A percentile compares a stretch with the other conserved stretches of the same genome.
phyloP scores from a whole-genome alignment of 1,140 invertebrate genomes.

The Ceratina australensis region DNA sequence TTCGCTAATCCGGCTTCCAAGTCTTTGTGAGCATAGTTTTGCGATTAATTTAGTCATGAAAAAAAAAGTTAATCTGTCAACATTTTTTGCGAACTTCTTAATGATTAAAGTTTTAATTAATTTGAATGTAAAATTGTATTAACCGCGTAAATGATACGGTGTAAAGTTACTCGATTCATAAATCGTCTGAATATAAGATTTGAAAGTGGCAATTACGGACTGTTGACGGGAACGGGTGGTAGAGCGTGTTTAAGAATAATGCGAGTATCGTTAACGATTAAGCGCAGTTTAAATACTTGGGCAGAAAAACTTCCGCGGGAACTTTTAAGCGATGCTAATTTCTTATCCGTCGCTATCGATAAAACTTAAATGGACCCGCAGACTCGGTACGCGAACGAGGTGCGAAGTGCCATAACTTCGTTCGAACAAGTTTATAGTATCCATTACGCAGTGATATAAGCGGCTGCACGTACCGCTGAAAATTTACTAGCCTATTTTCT shows the following conservation, averaged over 20 bases:
- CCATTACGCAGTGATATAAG: neutral
- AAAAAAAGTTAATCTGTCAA: no score
- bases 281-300: neutral
- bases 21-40: neutral
- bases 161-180: no score
- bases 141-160: no score
- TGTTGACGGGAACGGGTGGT: neutral
- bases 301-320: neutral
- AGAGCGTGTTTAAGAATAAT: neutral
- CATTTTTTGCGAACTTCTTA: no score
- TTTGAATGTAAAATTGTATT: no score
- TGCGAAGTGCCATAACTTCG: neutral
- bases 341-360: neutral
- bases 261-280: no score
- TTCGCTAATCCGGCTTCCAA: no score
- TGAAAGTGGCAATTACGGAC: neutral
- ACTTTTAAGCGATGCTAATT: conserved; percentile 14
- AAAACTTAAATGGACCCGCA: neutral
- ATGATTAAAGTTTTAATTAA: no score
- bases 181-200: no score
- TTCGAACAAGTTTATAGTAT: neutral
- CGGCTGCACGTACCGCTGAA: no score
- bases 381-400: no score
- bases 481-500: no score
- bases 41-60: neutral